These are phyloP conservation scores for Carterocephalus palaemon DNA, from an alignment of 2,888 invertebrate genomes.

Conservation along the genomic window DNA sequence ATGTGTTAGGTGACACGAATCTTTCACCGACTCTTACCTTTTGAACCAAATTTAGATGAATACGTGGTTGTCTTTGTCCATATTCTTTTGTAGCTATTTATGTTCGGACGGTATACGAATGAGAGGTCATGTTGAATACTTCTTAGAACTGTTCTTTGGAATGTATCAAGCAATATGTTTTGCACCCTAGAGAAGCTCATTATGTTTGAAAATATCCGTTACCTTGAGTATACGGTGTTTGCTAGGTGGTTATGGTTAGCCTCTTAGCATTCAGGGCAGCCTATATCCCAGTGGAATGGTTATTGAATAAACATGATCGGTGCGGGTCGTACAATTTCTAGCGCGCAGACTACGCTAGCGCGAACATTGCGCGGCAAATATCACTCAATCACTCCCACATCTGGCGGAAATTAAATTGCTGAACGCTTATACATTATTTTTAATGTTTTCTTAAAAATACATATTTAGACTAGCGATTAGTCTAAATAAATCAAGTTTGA, in stretches of 20 bases:
- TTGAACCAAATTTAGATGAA: slow-evolving; percentile 15
- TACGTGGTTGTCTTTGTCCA: neutral
- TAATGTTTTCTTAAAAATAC: neutral
- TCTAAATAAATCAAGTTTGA: no score
- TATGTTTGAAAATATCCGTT: slow-evolving; percentile 23
- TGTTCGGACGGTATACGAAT: neutral
- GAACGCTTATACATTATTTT: slow-evolving; percentile 10
- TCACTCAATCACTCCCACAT: slow-evolving; percentile 17
- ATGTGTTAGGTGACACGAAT: neutral
- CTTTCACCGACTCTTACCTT: slow-evolving; percentile 2
- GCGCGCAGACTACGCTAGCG: slow-evolving; percentile 40
- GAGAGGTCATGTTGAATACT: neutral
- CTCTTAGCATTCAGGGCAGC: slow-evolving; percentile 63
- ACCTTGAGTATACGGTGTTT: slow-evolving; percentile 23
- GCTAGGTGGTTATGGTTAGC: slow-evolving; percentile 47
- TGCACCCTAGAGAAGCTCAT: slow-evolving; percentile 10
- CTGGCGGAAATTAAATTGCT: slow-evolving; percentile 9
- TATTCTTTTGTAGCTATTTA: slow-evolving; percentile 3
- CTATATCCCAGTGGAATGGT: slow-evolving; percentile 56
- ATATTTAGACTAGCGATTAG: neutral
- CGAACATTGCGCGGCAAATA: slow-evolving; percentile 31
- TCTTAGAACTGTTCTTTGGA: neutral
- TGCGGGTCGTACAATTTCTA: slow-evolving; percentile 57
- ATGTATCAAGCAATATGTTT: neutral
- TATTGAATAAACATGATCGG: slow-evolving; percentile 74